Percentiles rank a stretch among this genome's conserved stretches.
Conservation (phyloP, 2,888 invertebrate genomes). For the Phrixothrix hirtus region DNA sequence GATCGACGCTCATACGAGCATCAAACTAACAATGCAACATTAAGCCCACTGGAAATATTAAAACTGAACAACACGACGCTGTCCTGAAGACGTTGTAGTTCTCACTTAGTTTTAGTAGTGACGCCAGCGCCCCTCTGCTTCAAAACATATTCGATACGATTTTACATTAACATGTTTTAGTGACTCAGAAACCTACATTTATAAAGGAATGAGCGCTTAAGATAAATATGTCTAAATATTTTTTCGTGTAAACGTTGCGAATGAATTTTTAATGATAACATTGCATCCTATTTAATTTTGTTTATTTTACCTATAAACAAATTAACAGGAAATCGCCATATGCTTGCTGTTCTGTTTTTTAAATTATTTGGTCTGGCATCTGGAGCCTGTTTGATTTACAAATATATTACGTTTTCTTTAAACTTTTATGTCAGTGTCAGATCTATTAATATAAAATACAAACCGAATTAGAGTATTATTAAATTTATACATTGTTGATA, state of each 20-base stretch:
- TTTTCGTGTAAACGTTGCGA: constrained; percentile 6
- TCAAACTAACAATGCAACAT: constrained; percentile 15
- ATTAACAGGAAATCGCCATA: background rate
- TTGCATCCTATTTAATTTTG: background rate
- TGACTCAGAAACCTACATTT: constrained; percentile 39
- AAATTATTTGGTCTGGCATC: too few species aligned
- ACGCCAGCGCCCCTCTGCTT: constrained; percentile 19
- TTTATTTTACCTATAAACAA: constrained; percentile 8
- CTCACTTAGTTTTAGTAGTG: constrained; percentile 14
- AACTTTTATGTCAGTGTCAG: too few species aligned
- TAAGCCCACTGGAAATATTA: constrained; percentile 18
- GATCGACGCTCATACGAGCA: constrained; percentile 17
- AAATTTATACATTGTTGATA: too few species aligned
- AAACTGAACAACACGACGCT: constrained; percentile 7
- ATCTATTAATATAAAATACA: too few species aligned
- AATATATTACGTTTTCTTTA: too few species aligned
- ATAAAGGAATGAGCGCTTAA: constrained; percentile 24
- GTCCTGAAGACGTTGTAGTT: constrained; percentile 9
- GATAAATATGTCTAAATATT: constrained; percentile 23
- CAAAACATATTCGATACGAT: constrained; percentile 42
- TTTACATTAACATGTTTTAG: constrained; percentile 32
- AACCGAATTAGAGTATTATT: too few species aligned
- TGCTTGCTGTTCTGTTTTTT: too few species aligned
- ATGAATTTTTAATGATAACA: constrained; percentile 4
- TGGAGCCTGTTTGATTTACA: too few species aligned